These are phyloP conservation scores for Prorops nasuta DNA, from an alignment of 1,140 invertebrate species.

Conservation along the genomic window DNA sequence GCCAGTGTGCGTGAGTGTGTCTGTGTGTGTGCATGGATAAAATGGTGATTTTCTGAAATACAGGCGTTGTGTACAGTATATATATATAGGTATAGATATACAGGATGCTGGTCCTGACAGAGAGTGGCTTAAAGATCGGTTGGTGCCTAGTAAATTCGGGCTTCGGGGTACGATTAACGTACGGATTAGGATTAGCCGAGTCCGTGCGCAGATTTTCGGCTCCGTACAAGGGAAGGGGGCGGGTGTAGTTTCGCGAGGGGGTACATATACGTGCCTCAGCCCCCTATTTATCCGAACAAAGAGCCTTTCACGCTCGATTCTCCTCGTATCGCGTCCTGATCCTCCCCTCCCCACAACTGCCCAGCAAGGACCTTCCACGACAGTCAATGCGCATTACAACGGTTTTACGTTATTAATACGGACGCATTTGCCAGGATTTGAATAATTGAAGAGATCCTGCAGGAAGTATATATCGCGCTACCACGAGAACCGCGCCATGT, in stretches of 20 bases:
- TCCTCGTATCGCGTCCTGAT: slow-evolving; percentile 27
- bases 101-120: too few relatives aligned
- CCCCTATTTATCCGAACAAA: slow-evolving; percentile 8
- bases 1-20: too few relatives aligned
- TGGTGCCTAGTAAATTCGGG: too few relatives aligned
- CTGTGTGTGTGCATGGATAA: too few relatives aligned
- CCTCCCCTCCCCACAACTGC: slow-evolving; percentile 16
- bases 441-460: slow-evolving; percentile 41
- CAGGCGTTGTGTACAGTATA: too few relatives aligned
- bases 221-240: slow-evolving; percentile 7
- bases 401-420: slow-evolving; percentile 48
- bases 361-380: slow-evolving; percentile 17
- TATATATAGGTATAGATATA: too few relatives aligned
- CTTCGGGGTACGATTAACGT: slow-evolving; percentile 51
- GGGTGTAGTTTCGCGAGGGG: slow-evolving; percentile 5
- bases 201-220: too few relatives aligned
- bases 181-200: slow-evolving; percentile 46
- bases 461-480: too few relatives aligned
- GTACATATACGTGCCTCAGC: slow-evolving; percentile 9
- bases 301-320: slow-evolving; percentile 37
- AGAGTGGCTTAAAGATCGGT: too few relatives aligned
- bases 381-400: slow-evolving; percentile 48
- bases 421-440: slow-evolving; percentile 37
- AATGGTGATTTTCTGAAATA: too few relatives aligned
- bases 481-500: too few relatives aligned